These are phyloP conservation scores for Sarcophaga rosellei DNA, from an alignment of 2,888 invertebrate genomes.

Conservation along the genomic window DNA sequence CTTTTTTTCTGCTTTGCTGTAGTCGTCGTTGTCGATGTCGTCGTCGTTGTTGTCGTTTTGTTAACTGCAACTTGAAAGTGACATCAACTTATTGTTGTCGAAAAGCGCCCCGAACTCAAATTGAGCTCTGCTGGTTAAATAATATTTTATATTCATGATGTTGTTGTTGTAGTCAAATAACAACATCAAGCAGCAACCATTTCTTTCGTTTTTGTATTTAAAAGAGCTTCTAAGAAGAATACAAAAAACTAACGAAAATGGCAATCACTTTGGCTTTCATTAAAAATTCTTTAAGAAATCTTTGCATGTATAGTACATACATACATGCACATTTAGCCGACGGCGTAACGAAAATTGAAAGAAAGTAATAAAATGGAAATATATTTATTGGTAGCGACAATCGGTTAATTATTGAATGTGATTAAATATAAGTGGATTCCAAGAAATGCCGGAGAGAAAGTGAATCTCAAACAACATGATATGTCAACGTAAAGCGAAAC, in stretches of 20 bases:
- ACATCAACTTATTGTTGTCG: conserved; percentile 52
- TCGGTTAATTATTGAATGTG: too few relatives aligned
- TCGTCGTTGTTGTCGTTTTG: conserved; percentile 47
- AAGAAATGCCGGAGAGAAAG: too few relatives aligned
- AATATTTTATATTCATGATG: conserved; percentile 68
- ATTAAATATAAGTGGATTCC: too few relatives aligned
- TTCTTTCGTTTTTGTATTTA: background rate
- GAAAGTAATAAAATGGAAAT: background rate
- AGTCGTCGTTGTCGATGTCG: conserved; percentile 4
- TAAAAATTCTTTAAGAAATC: background rate
- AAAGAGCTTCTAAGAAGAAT: background rate
- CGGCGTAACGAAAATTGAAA: background rate
- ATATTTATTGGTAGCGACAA: too few relatives aligned
- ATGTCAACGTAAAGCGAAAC: too few relatives aligned
- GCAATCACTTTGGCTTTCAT: background rate
- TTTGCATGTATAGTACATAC: background rate
- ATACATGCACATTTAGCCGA: background rate
- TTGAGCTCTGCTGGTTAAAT: conserved; percentile 67
- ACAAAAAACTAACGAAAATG: background rate
- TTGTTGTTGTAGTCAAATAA: conserved; percentile 50
- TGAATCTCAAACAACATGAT: too few relatives aligned
- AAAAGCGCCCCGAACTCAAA: conserved; percentile 64
- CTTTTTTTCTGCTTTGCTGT: conserved; percentile 9
- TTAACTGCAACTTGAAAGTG: conserved; percentile 65
- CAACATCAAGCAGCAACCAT: conserved; percentile 42